Evolutionary conservation across 35 echinoderm and acorn worm genomes (phyloP), one percentile per base, ranked within the genome.

Genomic region (Apostichopus parvimensis): DNA sequence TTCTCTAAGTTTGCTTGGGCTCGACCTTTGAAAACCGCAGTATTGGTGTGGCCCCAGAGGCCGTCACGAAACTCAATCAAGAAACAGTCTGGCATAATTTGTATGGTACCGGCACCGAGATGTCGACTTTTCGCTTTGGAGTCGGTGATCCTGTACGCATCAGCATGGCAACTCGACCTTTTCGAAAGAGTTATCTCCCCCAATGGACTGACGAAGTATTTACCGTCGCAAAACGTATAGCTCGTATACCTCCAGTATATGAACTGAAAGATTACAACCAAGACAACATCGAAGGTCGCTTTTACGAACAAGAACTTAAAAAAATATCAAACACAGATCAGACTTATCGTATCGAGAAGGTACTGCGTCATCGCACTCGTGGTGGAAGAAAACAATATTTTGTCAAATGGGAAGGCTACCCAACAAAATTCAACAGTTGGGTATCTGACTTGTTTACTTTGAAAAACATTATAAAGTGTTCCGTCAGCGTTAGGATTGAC

Each of bases 151-250:
- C 34, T 45, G 34, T 45, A 45, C 34, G 34, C 34, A 83, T 96
- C 26, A 85, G 76, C 64, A 96, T 89, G 91, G 20, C 77, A 3
- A 93, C 92, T 45, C 56, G 70, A 92, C 53, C 89, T 4, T 96
- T 96, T 78, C n/a, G 83, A 6, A 96, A 96, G 81, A 82, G 92
- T 11, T 96, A 96, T 80, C 23, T 87, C 11, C 92, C 92, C 10
- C 80, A 76, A 54, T 96, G 95, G 95, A 96, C 95, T 9, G 89
- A 94, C 8, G 86, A 94, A 73, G 65, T 94, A 14, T 96, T 91
- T 86, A 94, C 82, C 0, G 24, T 93, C 18, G 79, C 34, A 64
- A 45, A 53, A 55, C 17, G 18, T 4, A 79, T 89, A 53, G 13
- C 23, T 5, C 54, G 93, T 8, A 12, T 22, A 14, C 68, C 60